Percentiles rank a stretch among this genome's conserved stretches.
Evolutionary conservation across 2,113 vertebrate genomes (phyloP).

Genomic region (Heptranchias perlo): DNA sequence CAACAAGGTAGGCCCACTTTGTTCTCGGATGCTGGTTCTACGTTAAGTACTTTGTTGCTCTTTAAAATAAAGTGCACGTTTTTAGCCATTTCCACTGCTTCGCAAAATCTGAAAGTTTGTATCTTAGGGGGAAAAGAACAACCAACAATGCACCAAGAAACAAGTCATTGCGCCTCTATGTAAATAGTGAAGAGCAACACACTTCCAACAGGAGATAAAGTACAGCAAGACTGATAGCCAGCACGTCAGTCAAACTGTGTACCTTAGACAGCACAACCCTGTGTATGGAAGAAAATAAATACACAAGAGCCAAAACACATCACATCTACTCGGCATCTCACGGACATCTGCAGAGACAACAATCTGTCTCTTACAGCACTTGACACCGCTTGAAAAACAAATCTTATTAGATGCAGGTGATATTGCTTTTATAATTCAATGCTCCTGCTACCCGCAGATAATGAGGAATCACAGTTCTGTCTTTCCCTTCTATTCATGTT

Average conservation of each 20-base stretch:
- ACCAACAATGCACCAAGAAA: neutral
- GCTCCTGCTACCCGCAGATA: neutral
- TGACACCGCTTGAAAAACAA: neutral
- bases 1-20: too few relatives aligned
- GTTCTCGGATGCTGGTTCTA: neutral
- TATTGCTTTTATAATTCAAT: conserved; percentile 12
- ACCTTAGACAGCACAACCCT: neutral
- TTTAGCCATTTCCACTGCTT: neutral
- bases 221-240: neutral
- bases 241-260: neutral
- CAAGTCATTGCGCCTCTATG: neutral
- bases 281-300: neutral
- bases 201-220: neutral
- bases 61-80: neutral
- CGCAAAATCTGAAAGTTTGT: neutral
- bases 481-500: neutral
- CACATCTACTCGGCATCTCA: neutral
- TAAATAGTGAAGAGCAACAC: neutral
- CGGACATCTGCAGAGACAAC: neutral
- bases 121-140: neutral
- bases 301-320: neutral
- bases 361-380: neutral
- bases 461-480: neutral
- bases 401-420: neutral
- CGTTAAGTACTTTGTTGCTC: neutral